Conservation (phyloP, 2,888 invertebrate genomes). For the Cataglyphis rosenhaueri region DNA sequence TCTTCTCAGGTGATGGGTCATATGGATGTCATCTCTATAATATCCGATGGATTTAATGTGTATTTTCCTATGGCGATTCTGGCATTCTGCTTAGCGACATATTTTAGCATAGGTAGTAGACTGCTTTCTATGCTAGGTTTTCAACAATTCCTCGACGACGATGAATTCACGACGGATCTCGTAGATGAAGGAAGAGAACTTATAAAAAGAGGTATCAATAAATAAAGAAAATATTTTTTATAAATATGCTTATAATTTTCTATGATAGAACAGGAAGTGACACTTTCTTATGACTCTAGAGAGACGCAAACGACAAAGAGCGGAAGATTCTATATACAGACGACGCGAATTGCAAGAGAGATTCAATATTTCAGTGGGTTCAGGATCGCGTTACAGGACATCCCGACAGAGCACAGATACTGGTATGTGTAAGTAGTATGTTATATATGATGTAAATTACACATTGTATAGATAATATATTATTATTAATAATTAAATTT, state of each 20-base stretch:
- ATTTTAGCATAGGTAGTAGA: slow-evolving; percentile 96
- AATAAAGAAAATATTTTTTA: background rate
- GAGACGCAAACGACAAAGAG: slow-evolving; percentile 92
- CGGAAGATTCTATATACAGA: slow-evolving; percentile 92
- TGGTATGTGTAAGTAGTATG: slow-evolving; percentile 79
- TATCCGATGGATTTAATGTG: slow-evolving; percentile 99
- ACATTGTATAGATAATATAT: background rate
- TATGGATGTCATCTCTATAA: slow-evolving; percentile 98
- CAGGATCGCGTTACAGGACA: slow-evolving; percentile 84
- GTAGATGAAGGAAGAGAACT: slow-evolving; percentile 97
- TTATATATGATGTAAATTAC: background rate
- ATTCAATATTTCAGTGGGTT: slow-evolving; percentile 85
- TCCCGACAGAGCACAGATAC: slow-evolving; percentile 86
- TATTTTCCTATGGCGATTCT: slow-evolving; percentile 99
- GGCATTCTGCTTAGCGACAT: slow-evolving; percentile 96
- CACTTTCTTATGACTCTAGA: slow-evolving; percentile 86
- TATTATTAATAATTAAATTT: slow-evolving; percentile 9
- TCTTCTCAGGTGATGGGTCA: slow-evolving; percentile 96
- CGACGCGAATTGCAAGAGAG: slow-evolving; percentile 91
- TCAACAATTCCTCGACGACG: slow-evolving; percentile 98
- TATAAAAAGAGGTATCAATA: slow-evolving; percentile 91
- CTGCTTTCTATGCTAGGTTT: slow-evolving; percentile 96
- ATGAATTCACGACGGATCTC: slow-evolving; percentile 96
- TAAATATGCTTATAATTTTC: background rate
- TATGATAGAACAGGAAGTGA: background rate